A percentile compares a stretch with the other conserved stretches of the same genome.
Conservation (phyloP, 2,797 vertebrate species). For the Psittacula echo region DNA sequence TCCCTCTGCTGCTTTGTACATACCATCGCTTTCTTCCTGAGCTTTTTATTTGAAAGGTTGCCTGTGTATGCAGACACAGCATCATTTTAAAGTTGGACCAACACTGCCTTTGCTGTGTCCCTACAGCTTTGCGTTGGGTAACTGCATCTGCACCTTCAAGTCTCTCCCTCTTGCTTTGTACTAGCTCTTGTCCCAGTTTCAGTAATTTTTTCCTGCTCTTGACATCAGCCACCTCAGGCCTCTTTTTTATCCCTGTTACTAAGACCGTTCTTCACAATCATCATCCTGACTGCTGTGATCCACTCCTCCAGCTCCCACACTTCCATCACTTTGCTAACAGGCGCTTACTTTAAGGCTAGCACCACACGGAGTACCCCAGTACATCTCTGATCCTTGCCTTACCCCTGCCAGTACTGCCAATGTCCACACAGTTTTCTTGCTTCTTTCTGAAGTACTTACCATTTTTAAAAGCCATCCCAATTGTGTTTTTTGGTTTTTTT, state of each 20-base stretch:
- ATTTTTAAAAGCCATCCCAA: not conserved
- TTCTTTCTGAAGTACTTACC: not conserved
- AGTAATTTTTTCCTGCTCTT: not conserved
- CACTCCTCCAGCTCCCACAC: not conserved
- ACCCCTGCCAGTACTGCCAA: not conserved
- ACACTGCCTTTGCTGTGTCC: not conserved
- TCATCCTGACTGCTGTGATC: not conserved
- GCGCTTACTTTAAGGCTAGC: not conserved
- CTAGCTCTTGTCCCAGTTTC: not conserved
- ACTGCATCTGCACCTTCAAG: not conserved
- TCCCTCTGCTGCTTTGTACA: not conserved
- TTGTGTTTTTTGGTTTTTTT: not conserved
- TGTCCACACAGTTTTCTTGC: not conserved
- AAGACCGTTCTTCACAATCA: not conserved
- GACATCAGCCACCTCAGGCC: not conserved
- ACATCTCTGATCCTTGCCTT: not conserved
- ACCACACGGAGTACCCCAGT: not conserved
- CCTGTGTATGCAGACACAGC: not conserved
- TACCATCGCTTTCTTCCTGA: not conserved
- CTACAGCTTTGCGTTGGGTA: not conserved
- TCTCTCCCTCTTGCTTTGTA: not conserved
- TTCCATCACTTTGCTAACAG: not conserved
- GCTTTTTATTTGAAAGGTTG: not conserved
- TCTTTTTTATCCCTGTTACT: not conserved
- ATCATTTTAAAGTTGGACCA: not conserved